Evolutionary conservation across 2,113 vertebrate species (phyloP).

Genomic region (Heterocephalus glaber): DNA sequence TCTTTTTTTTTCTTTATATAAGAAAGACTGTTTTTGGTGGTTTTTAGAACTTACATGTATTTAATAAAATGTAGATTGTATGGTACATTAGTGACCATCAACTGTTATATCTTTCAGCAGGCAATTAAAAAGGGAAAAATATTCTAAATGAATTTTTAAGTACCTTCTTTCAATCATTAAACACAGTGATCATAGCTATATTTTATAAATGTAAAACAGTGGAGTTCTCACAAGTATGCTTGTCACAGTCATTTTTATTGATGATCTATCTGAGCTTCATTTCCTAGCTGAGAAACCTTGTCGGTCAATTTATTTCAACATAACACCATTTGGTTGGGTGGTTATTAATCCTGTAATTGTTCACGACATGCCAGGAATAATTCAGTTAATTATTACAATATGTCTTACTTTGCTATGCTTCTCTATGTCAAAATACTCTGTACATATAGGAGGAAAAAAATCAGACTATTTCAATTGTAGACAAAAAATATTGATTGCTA

Average conservation of each 20-base stretch:
- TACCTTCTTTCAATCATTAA: slow-evolving; percentile 85
- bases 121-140: slow-evolving; percentile 84
- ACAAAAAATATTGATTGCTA: slow-evolving; percentile 81
- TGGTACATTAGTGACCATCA: slow-evolving; percentile 83
- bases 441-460: slow-evolving; percentile 75
- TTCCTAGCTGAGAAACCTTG: slow-evolving; percentile 87
- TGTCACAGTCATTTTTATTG: slow-evolving; percentile 84
- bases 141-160: slow-evolving; percentile 86
- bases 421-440: slow-evolving; percentile 82
- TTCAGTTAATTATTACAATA: slow-evolving; percentile 89
- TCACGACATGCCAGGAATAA: slow-evolving; percentile 87
- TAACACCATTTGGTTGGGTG: slow-evolving; percentile 84
- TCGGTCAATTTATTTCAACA: slow-evolving; percentile 89
- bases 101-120: slow-evolving; percentile 78
- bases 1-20: background rate
- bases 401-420: slow-evolving; percentile 86
- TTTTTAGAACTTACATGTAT: slow-evolving; percentile 56
- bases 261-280: slow-evolving; percentile 87
- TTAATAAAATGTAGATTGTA: slow-evolving; percentile 82
- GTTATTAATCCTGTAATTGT: slow-evolving; percentile 90
- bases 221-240: slow-evolving; percentile 81
- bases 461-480: slow-evolving; percentile 78
- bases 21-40: slow-evolving; percentile 6
- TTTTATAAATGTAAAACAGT: slow-evolving; percentile 84
- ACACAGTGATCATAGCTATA: slow-evolving; percentile 79